These are phyloP conservation scores for Microcebus lehilahytsara DNA, from an alignment of 2,113 vertebrate genomes.

Conservation along the genomic window DNA sequence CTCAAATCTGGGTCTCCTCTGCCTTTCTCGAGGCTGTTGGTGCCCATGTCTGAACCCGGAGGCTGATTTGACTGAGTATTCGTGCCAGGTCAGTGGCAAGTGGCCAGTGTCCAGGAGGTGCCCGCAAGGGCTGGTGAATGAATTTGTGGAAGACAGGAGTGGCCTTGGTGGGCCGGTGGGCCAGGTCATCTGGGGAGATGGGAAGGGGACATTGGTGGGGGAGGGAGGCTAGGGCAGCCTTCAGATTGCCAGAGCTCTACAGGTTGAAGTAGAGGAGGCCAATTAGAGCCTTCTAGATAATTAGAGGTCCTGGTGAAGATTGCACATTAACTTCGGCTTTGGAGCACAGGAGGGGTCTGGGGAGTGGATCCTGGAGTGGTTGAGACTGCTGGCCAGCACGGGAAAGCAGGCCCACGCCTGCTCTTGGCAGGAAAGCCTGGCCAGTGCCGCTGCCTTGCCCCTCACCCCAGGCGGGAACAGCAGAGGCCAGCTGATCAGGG, in stretches of 20 bases:
- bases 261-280: not conserved
- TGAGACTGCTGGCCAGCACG: not conserved
- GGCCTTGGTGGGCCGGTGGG: not conserved
- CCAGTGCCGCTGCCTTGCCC: not conserved
- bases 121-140: not conserved
- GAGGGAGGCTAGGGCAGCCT: not conserved
- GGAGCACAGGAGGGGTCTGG: not conserved
- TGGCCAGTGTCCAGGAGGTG: not conserved
- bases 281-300: not conserved
- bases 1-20: not conserved
- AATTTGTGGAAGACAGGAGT: not conserved
- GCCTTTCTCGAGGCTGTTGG: not conserved
- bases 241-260: not conserved
- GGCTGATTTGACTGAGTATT: not conserved
- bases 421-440: constrained; percentile 17
- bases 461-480: not conserved
- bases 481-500: not conserved
- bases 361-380: not conserved
- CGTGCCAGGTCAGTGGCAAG: not conserved
- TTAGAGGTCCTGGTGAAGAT: not conserved
- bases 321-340: constrained; percentile 59
- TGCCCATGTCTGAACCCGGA: not conserved
- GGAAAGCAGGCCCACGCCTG: constrained; percentile 53
- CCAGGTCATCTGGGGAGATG: not conserved
- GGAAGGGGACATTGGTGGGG: not conserved